Conservation (phyloP, 2,888 invertebrate species). For the Cryptus armator region DNA sequence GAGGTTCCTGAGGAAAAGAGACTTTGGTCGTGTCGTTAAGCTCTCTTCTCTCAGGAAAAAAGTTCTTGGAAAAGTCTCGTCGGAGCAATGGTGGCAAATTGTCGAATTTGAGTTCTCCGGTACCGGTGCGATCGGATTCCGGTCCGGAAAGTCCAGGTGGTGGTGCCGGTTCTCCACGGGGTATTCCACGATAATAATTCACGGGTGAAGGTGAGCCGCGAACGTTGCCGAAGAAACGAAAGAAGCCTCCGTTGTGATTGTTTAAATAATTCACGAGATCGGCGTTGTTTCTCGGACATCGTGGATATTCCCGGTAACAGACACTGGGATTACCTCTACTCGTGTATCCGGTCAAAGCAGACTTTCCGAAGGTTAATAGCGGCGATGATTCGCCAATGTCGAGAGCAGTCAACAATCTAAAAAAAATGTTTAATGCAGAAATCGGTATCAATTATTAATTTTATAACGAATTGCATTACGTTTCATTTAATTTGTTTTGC, state of each 20-base stretch:
- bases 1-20: slow-evolving; percentile 69
- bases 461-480: slow-evolving; percentile 43
- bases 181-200: slow-evolving; percentile 53
- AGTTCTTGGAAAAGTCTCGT: slow-evolving; percentile 57
- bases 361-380: slow-evolving; percentile 90
- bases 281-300: slow-evolving; percentile 91
- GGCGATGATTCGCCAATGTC: slow-evolving; percentile 87
- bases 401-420: slow-evolving; percentile 88
- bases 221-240: slow-evolving; percentile 89
- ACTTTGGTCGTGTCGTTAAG: slow-evolving; percentile 55
- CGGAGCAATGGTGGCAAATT: slow-evolving; percentile 33
- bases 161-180: slow-evolving; percentile 52
- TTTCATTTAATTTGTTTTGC: slow-evolving; percentile 37
- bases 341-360: slow-evolving; percentile 91
- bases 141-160: slow-evolving; percentile 52
- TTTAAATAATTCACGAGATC: slow-evolving; percentile 92
- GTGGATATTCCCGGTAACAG: slow-evolving; percentile 89
- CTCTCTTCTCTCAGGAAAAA: slow-evolving; percentile 52
- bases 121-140: slow-evolving; percentile 86
- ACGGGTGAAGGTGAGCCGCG: slow-evolving; percentile 36
- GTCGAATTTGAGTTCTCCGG: slow-evolving; percentile 86
- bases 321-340: slow-evolving; percentile 87
- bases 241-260: slow-evolving; percentile 95
- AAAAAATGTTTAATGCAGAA: slow-evolving; percentile 12
- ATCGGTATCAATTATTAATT: not conserved